Conservation (phyloP, 2,888 invertebrate genomes). For the Brachypalpus laphriformis region DNA sequence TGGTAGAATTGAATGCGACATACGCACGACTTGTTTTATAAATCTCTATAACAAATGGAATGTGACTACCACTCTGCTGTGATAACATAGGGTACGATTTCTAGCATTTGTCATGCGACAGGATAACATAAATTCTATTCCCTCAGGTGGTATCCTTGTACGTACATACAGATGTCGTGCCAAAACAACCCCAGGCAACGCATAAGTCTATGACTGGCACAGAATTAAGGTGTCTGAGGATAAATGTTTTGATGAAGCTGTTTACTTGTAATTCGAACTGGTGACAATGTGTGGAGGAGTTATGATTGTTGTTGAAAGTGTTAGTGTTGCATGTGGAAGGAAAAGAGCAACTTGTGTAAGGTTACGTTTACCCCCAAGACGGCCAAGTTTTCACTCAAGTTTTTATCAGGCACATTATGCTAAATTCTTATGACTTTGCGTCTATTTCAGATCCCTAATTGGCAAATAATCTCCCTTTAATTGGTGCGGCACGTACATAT, state of each 20-base stretch:
- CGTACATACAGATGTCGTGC: not conserved
- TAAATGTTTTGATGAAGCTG: slow-evolving; percentile 4
- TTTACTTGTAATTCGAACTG: not conserved
- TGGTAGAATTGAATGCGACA: slow-evolving; percentile 13
- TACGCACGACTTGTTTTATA: slow-evolving; percentile 8
- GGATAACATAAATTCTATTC: slow-evolving; percentile 26
- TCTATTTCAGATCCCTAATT: not conserved
- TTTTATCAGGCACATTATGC: not conserved
- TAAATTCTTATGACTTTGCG: not conserved
- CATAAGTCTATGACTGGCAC: not conserved
- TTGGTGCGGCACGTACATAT: not conserved
- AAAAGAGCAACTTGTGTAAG: not conserved
- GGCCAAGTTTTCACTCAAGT: no score
- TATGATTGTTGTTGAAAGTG: not conserved
- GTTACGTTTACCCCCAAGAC: no score
- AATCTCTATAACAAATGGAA: slow-evolving; percentile 16
- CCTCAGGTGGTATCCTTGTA: not conserved
- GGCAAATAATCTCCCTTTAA: not conserved
- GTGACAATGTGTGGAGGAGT: not conserved
- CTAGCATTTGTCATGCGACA: slow-evolving; percentile 24
- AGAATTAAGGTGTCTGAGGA: not conserved
- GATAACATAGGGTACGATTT: not conserved
- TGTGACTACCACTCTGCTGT: not conserved
- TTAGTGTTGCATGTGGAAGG: not conserved
- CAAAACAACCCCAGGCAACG: not conserved